Base-by-base conservation (phyloP, 92 coral and sea anemone genomes). In the Zoanthus solanderi region DNA sequence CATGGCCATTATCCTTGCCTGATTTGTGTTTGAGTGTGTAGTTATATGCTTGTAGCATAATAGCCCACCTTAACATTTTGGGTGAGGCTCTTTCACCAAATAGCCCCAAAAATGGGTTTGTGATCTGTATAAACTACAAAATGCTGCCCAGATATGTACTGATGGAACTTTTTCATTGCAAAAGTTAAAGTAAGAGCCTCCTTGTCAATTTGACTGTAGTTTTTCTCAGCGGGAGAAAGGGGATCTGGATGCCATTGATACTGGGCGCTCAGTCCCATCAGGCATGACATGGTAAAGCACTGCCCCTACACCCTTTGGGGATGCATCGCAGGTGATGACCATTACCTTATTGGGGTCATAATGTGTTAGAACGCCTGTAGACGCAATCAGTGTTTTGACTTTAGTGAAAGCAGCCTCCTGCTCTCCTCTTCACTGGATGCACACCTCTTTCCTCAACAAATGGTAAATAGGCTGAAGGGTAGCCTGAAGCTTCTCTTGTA, bases 311-410 rank as follows among this genome's bases (percentile, higher is more conserved):
- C 71, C 67, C 78, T 23, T 23, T 23, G 23, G 23, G 23, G 23
- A 23, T 23, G 23, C 23, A 23, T 23, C 23, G 23, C 23, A 23
- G 23, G 23, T 23, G 23, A 23, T 23, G 23, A 23, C 23, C 23
- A 23, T 23, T 23, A 0, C 23, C 78, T 87, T 91, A 68, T 72
- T 48, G 9, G 92, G 89, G 48, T 84, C 89, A 78, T 73, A 83
- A 88, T 88, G 87, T 42, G 88, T 87, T 50, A 88, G 72, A 17
- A 91, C 50, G 48, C 63, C 67, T 79, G 85, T 44, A 15, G 85
- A 79, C 71, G 16, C 7, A 79, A 79, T 53, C 85, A 79, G 42
- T 79, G 68, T 60, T 60, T 79, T 79, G 46, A 60, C 68, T 60
- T 79, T 48, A 28, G 69, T 16, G 46, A 79, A 79, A 18, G 23